phyloP scores from a whole-genome alignment of 2,797 vertebrate genomes.

The Ctenosaura bakeri region DNA sequence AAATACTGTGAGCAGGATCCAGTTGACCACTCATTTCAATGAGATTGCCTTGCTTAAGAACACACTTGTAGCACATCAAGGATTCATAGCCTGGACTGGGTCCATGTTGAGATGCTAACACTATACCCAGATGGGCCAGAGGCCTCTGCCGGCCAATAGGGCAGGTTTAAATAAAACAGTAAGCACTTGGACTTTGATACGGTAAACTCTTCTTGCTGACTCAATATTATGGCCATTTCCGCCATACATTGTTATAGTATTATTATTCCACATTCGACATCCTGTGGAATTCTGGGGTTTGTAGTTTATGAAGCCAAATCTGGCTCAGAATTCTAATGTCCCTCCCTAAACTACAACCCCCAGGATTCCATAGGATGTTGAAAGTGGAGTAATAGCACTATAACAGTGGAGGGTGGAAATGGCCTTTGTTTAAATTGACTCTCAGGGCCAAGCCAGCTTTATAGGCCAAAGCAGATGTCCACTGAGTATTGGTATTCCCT shows the following conservation, averaged over 20 bases:
- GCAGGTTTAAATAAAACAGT: background rate
- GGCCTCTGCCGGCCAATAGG: background rate
- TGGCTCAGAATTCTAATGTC: too few relatives aligned
- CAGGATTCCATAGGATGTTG: too few relatives aligned
- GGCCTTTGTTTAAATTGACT: background rate
- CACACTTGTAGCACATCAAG: background rate
- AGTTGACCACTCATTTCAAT: background rate
- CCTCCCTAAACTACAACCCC: too few relatives aligned
- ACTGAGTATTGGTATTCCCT: too few relatives aligned
- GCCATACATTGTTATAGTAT: too few relatives aligned
- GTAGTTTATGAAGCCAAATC: too few relatives aligned
- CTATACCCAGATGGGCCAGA: background rate
- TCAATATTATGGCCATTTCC: background rate
- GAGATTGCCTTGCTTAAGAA: background rate
- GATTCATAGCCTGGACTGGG: background rate
- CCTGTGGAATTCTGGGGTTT: too few relatives aligned
- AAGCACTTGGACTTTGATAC: too few relatives aligned
- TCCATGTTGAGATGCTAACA: background rate
- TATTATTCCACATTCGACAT: too few relatives aligned
- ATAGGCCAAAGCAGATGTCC: background rate
- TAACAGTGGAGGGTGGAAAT: too few relatives aligned
- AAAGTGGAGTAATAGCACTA: too few relatives aligned
- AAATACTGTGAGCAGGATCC: background rate
- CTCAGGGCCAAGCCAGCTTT: background rate
- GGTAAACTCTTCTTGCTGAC: background rate